Conservation (phyloP, 2,888 invertebrate genomes). For the Chymomyza amoena region DNA sequence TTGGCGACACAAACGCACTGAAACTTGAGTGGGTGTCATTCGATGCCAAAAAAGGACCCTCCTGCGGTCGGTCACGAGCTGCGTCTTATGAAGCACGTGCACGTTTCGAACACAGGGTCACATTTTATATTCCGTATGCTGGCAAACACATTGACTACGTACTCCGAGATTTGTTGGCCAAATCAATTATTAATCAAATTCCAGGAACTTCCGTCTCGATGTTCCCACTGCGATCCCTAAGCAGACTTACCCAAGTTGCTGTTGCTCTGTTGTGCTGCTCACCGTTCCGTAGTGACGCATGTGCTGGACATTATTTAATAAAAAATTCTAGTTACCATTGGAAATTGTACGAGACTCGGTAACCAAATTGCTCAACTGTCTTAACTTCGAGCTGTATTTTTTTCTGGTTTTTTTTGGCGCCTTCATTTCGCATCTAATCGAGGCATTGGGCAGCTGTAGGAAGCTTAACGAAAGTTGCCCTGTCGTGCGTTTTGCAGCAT, state of each 20-base stretch:
- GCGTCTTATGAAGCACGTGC: background rate
- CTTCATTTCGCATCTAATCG: slow-evolving; percentile 5
- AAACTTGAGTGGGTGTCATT: background rate
- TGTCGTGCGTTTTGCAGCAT: slow-evolving; percentile 19
- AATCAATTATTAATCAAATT: slow-evolving; percentile 57
- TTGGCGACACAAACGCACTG: background rate
- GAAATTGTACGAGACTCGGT: slow-evolving; percentile 55
- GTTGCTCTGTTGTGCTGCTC: background rate
- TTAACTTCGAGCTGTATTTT: slow-evolving; percentile 30
- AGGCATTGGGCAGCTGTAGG: background rate
- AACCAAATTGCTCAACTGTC: slow-evolving; percentile 59
- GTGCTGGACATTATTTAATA: slow-evolving; percentile 58
- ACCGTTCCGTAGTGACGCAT: slow-evolving; percentile 22
- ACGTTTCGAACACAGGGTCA: slow-evolving; percentile 1
- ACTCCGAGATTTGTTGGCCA: slow-evolving; percentile 48
- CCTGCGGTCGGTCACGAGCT: slow-evolving; percentile 5
- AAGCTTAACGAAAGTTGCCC: background rate
- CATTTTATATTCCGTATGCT: slow-evolving; percentile 53
- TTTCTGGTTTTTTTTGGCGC: background rate
- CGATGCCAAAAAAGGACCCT: background rate
- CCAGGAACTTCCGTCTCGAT: slow-evolving; percentile 1
- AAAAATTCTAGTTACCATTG: slow-evolving; percentile 52
- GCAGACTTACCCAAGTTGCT: background rate
- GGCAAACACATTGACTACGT: slow-evolving; percentile 25
- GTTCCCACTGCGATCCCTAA: background rate